Evolutionary conservation across 2,113 vertebrate genomes (phyloP), one percentile per base, ranked within the genome.

Genomic region (Rhipidura dahli): DNA sequence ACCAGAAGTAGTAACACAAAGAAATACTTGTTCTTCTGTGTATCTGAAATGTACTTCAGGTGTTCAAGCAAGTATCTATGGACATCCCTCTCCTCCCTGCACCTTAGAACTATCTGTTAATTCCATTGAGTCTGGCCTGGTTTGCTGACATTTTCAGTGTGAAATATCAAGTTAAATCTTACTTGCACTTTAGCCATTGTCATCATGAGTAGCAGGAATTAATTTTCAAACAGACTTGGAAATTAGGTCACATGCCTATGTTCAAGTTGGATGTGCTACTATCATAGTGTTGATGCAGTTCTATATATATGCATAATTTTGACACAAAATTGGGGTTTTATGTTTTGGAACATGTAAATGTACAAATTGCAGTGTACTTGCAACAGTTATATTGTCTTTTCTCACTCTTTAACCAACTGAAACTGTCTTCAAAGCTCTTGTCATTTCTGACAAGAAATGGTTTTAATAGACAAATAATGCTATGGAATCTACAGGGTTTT

Each of bases 401-500:
- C 50, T 69, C 24, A 53, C 22, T 63, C 17, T 79, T 68, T 42
- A 11, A 35, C 37, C 13, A 35, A 7, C 11, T 47, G 50, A 18
- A 60, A 26, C 14, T 49, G 22, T 72, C 18, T 37, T 83, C 28
- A 42, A 59, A 90, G 9, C 30, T 22, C 28, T 79, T 78, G 31
- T 4, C 8, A 7, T 70, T 94, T 66, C 28, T 45, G n/a, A n/a
- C n/a, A n/a, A n/a, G n/a, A n/a, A n/a, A n/a, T n/a, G 23, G 6
- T 68, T 69, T 51, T 69, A 40, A 65, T 39, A 56, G 45, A 19
- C 4, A 35, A 22, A 20, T 40, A 53, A 28, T 39, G 19, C 14
- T 72, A 1, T 51, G 27, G 23, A 68, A 26, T 65, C 31, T 56
- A 2, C 27, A 70, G 39, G 31, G 1, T 0, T 7, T 30, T 26